A percentile compares a stretch with the other conserved stretches of the same genome.
Evolutionary conservation across 2,113 vertebrate species (phyloP).

Genomic region (Ceyx melanurus): DNA sequence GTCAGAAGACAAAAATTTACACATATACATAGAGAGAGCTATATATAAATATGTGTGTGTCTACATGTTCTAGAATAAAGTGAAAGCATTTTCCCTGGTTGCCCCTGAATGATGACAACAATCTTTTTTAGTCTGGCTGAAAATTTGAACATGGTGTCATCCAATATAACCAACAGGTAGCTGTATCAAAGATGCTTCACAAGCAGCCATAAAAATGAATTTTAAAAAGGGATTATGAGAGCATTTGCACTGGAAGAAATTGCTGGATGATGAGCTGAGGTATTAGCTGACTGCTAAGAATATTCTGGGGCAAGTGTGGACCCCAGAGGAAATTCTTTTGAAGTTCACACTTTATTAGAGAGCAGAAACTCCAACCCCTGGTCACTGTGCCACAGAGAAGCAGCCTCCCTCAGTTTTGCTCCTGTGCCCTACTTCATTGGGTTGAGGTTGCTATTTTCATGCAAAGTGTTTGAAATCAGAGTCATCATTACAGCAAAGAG

Average conservation of each 20-base stretch:
- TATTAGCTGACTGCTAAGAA: neutral
- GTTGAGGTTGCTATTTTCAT: slow-evolving; percentile 22
- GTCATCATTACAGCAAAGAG: slow-evolving; percentile 43
- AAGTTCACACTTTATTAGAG: neutral
- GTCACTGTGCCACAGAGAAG: neutral
- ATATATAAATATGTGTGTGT: neutral
- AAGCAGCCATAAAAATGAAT: neutral
- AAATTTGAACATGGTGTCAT: slow-evolving; percentile 7
- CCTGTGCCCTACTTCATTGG: slow-evolving; percentile 17
- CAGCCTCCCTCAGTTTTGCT: neutral
- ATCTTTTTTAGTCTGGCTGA: slow-evolving; percentile 1
- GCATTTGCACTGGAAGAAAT: neutral
- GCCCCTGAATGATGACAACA: neutral
- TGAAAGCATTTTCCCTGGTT: slow-evolving; percentile 6
- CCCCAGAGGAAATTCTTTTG: neutral
- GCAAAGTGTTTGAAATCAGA: slow-evolving; percentile 24
- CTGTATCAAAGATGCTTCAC: neutral
- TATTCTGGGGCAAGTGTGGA: neutral
- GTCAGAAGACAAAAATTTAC: neutral
- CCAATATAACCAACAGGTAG: neutral
- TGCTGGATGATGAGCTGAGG: neutral
- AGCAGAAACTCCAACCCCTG: neutral
- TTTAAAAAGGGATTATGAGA: neutral
- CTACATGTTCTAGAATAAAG: neutral
- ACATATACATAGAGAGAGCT: neutral